Evolutionary conservation across 2,797 vertebrate genomes (phyloP).

Genomic region (Sebastes nivosus): DNA sequence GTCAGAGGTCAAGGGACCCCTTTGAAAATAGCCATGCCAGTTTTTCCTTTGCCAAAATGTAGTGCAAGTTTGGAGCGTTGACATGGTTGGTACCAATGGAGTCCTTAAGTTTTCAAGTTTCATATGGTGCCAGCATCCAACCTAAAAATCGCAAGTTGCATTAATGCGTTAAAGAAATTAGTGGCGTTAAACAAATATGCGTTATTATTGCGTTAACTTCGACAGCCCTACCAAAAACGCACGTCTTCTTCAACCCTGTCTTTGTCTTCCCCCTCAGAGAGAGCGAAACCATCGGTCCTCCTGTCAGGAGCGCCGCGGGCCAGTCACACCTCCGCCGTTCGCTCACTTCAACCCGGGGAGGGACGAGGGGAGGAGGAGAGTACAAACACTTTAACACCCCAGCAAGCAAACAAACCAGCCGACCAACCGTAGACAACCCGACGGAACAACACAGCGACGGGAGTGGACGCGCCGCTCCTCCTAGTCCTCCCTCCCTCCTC

Average conservation of each 20-base stretch:
- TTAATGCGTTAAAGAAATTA: too few species aligned
- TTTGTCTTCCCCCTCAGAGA: conserved; percentile 28
- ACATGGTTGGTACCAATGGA: too few species aligned
- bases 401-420: conserved; percentile 65
- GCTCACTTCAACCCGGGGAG: conserved; percentile 52
- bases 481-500: conserved; percentile 32
- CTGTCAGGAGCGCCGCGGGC: conserved; percentile 41
- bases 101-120: too few species aligned
- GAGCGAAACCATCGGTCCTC: conserved; percentile 30
- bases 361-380: conserved; percentile 54
- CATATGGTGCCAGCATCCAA: too few species aligned
- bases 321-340: conserved; percentile 49
- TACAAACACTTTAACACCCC: conserved; percentile 54
- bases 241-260: background rate
- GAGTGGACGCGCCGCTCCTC: conserved; percentile 36
- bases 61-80: too few species aligned
- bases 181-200: too few species aligned
- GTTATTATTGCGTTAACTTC: too few species aligned
- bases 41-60: too few species aligned
- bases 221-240: too few species aligned
- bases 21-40: too few species aligned
- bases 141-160: too few species aligned
- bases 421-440: conserved; percentile 34
- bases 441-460: conserved; percentile 36
- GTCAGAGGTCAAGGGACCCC: too few species aligned